A percentile compares a stretch with the other conserved stretches of the same genome.
Conservation (phyloP, 2,888 invertebrate species). For the Emmelina monodactyla region DNA sequence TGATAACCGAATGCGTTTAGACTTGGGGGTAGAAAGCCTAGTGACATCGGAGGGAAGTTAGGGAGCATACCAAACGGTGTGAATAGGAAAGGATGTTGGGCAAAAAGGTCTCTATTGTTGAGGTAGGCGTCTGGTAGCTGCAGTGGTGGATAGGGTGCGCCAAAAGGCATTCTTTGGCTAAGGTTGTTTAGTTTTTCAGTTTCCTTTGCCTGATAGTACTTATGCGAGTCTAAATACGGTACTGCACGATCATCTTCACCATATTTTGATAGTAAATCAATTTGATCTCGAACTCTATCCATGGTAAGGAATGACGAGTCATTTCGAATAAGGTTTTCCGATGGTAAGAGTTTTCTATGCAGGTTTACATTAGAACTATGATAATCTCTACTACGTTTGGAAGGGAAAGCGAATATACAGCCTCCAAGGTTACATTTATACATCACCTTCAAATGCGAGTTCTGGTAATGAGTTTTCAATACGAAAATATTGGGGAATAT, state of each 20-base stretch:
- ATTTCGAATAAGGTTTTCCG: slow-evolving; percentile 60
- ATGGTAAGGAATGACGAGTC: slow-evolving; percentile 50
- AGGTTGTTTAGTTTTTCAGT: slow-evolving; percentile 35
- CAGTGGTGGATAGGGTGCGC: slow-evolving; percentile 39
- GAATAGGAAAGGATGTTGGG: slow-evolving; percentile 54
- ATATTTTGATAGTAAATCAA: slow-evolving; percentile 79
- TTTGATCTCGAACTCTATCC: slow-evolving; percentile 73
- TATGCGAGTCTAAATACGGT: slow-evolving; percentile 64
- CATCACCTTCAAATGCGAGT: slow-evolving; percentile 93
- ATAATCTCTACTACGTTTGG: slow-evolving; percentile 89
- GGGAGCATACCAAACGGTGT: slow-evolving; percentile 58
- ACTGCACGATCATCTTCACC: slow-evolving; percentile 75
- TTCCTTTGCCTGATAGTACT: slow-evolving; percentile 46
- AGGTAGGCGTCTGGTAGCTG: slow-evolving; percentile 46
- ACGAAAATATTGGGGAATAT: slow-evolving; percentile 93
- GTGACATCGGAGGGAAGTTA: slow-evolving; percentile 51
- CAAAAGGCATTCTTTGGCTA: slow-evolving; percentile 34
- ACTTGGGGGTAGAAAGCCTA: slow-evolving; percentile 50
- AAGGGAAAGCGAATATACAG: slow-evolving; percentile 94
- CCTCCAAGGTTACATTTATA: slow-evolving; percentile 95
- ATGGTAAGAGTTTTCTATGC: slow-evolving; percentile 87
- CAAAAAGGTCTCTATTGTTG: slow-evolving; percentile 45
- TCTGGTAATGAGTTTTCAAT: slow-evolving; percentile 94
- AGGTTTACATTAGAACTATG: slow-evolving; percentile 92
- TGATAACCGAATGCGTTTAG: slow-evolving; percentile 47